These are phyloP conservation scores for Mellilla xanthometata DNA, from an alignment of 2,888 invertebrate species.

Conservation along the genomic window DNA sequence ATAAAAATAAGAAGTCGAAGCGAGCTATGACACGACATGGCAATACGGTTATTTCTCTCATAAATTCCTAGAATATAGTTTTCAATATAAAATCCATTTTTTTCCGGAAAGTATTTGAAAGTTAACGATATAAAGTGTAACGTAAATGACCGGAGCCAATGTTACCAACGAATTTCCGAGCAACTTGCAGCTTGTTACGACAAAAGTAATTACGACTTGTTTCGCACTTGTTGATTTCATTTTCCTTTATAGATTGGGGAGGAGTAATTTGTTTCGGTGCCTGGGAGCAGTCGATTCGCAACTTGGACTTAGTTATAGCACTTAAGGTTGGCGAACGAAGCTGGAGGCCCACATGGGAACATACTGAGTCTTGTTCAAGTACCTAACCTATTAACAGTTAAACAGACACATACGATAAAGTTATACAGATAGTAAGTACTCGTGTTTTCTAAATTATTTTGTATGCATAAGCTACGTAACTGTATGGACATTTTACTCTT, in stretches of 20 bases:
- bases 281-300: constrained; percentile 26
- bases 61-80: constrained; percentile 14
- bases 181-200: constrained; percentile 36
- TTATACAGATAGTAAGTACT: no score
- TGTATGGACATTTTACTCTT: no score
- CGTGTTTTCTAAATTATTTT: no score
- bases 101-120: constrained; percentile 3
- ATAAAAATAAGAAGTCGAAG: background rate
- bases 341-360: constrained; percentile 4
- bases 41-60: constrained; percentile 1
- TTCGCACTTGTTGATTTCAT: constrained; percentile 52
- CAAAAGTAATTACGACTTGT: constrained; percentile 49
- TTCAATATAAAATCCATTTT: constrained; percentile 10
- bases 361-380: background rate
- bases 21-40: background rate
- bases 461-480: no score
- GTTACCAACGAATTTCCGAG: constrained; percentile 41
- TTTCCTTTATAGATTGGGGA: constrained; percentile 43
- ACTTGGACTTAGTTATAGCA: constrained; percentile 27
- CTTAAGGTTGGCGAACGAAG: constrained; percentile 4
- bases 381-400: no score
- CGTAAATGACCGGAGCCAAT: constrained; percentile 28
- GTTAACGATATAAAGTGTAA: constrained; percentile 19
- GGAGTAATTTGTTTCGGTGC: constrained; percentile 46
- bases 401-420: no score